These are phyloP conservation scores for Clavelina lepadiformis DNA, from an alignment of 23 tunicate species.

Conservation along the genomic window DNA sequence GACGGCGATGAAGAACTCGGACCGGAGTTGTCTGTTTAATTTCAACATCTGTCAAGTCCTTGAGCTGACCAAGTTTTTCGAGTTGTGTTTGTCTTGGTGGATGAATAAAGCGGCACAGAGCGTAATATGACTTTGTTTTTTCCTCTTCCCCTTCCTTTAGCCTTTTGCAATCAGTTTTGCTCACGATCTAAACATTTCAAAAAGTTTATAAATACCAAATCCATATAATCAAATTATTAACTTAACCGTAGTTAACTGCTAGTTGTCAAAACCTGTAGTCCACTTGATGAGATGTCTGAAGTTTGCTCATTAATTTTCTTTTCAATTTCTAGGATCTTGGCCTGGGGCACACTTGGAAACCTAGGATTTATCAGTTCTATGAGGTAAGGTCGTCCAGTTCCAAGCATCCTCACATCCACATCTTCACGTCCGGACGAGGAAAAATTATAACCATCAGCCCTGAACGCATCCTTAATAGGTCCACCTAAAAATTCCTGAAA, in stretches of 20 bases:
- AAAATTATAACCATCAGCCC: constrained; percentile 42
- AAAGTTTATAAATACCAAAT: neutral
- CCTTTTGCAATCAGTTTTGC: constrained; percentile 49
- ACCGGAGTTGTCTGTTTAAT: constrained; percentile 84
- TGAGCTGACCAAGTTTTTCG: constrained; percentile 22
- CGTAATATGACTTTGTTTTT: constrained; percentile 80
- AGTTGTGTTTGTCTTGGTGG: constrained; percentile 13
- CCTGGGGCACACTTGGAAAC: neutral
- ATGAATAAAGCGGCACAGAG: constrained; percentile 50
- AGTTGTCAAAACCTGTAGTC: constrained; percentile 48
- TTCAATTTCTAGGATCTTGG: constrained; percentile 9
- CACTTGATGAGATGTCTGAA: constrained; percentile 11
- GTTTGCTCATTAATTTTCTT: constrained; percentile 30
- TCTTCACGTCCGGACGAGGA: constrained; percentile 94
- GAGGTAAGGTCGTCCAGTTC: constrained; percentile 92
- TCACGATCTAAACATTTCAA: constrained; percentile 38
- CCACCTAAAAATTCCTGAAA: constrained; percentile 62
- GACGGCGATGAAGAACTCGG: constrained; percentile 87
- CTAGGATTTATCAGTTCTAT: constrained; percentile 72
- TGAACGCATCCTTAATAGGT: constrained; percentile 25
- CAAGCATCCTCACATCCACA: constrained; percentile 92
- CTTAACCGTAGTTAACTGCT: neutral
- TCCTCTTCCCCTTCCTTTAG: constrained; percentile 92
- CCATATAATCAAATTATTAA: neutral
- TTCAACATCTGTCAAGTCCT: constrained; percentile 13